Base-by-base conservation (phyloP, 2,888 invertebrate genomes). In the Acrocyrtus sp. region DNA sequence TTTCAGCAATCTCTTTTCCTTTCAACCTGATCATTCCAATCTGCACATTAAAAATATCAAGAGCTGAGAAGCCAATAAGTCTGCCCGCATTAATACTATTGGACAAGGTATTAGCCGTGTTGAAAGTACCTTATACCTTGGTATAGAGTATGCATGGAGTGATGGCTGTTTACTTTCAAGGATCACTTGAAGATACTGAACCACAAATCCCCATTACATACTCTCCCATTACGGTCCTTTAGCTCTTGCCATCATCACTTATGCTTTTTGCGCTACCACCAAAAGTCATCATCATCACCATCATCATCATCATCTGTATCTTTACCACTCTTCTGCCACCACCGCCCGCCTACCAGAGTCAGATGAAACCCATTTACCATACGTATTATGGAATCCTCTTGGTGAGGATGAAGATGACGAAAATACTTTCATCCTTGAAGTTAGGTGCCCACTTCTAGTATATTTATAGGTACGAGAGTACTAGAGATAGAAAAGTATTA, bases 161-260 rank as follows among this genome's bases (percentile, higher is more conserved):
- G n/a, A n/a, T n/a, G n/a, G 47, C 58, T 51, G 58, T 67, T 67
- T 58, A 60, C 34, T 60, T 54, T 68, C 60, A 68, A 68, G 68
- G 53, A 68, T 53, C 68, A 60, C 68, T 68, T 68, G 68, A 68
- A 68, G 22, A 68, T 29, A 43, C 68, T 47, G 53, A 68, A 53
- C 68, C 60, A 68, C 68, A 68, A 68, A 68, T 58, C 39, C 60
- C 68, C 68, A 68, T 68, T 68, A 57, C 29, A 34, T 41, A 39
- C 24, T 67, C 41, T 26, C 34, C 27, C 53, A 63, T 63, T 41
- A 54, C 53, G 26, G 21, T 24, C 21, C 48, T 27, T 57, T 56
- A 34, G 34, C 34, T 34, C 12, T 12, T n/a, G n/a, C n/a, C n/a
- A n/a, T 34, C 34, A 34, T 47, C 47, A 50, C 50, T 34, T 34